These are phyloP conservation scores for Nicator chloris DNA, from an alignment of 2,113 vertebrate genomes.

Conservation along the genomic window DNA sequence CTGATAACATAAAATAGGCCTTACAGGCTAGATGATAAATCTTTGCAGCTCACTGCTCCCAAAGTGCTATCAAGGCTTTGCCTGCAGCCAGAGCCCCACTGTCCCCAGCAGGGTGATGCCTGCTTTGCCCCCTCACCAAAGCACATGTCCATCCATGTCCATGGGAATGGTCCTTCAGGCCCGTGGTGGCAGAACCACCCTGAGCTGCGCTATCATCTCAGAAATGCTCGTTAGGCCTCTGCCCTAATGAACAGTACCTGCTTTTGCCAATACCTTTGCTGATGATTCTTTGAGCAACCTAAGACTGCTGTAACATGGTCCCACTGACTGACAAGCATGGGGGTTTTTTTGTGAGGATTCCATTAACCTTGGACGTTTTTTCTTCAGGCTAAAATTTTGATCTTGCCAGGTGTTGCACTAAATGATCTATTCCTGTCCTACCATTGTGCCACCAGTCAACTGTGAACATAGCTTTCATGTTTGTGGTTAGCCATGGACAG, in stretches of 20 bases:
- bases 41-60: neutral
- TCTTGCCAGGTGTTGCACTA: neutral
- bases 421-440: neutral
- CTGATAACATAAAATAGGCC: neutral
- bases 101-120: neutral
- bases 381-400: neutral
- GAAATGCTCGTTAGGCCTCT: accelerated
- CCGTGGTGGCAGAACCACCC: neutral
- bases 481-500: neutral
- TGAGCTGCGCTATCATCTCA: neutral
- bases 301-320: neutral
- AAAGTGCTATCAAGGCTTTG: neutral
- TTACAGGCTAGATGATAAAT: neutral
- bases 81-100: neutral
- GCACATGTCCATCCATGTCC: accelerated
- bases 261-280: neutral
- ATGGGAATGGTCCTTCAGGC: neutral
- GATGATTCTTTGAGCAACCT: neutral
- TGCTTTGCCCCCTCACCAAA: neutral
- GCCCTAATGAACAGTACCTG: neutral
- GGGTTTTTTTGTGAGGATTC: neutral
- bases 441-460: neutral
- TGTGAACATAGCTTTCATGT: neutral
- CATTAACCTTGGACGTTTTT: neutral
- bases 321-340: neutral